phyloP scores from a whole-genome alignment of 2,113 vertebrate species.

The Colossoma macropomum region DNA sequence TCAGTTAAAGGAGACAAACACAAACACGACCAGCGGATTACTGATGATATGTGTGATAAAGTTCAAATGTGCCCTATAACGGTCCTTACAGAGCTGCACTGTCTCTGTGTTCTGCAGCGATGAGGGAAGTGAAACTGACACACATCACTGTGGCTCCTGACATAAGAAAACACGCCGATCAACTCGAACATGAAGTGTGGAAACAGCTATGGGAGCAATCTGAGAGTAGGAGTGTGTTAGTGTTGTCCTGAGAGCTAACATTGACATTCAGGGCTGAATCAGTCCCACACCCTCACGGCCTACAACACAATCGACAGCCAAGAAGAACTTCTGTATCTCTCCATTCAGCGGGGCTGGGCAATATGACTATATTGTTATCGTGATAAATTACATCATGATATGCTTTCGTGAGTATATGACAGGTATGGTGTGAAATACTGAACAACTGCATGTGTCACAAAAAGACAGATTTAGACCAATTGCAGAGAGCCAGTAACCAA shows the following conservation, averaged over 20 bases:
- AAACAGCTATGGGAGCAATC: too few species aligned
- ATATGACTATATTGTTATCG: too few species aligned
- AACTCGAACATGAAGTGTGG: background rate
- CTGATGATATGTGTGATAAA: too few species aligned
- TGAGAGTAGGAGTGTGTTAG: background rate
- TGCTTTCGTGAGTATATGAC: too few species aligned
- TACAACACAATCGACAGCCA: background rate
- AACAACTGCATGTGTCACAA: too few species aligned
- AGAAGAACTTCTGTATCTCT: background rate
- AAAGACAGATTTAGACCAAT: too few species aligned
- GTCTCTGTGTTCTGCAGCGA: background rate
- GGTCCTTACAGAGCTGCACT: background rate
- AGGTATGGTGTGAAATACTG: too few species aligned
- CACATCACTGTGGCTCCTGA: background rate
- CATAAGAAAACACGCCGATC: too few species aligned
- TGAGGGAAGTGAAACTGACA: background rate
- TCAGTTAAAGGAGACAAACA: background rate
- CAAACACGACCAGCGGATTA: background rate
- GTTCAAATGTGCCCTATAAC: too few species aligned
- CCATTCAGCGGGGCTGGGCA: background rate
- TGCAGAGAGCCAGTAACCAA: too few species aligned
- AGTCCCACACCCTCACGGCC: constrained; percentile 18
- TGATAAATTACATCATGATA: too few species aligned
- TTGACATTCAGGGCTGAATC: constrained; percentile 19
- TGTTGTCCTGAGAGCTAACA: background rate